A percentile compares a stretch with the other conserved stretches of the same genome.
Evolutionary conservation across 2,797 vertebrate species (phyloP).

Genomic region (Coreius guichenoti): DNA sequence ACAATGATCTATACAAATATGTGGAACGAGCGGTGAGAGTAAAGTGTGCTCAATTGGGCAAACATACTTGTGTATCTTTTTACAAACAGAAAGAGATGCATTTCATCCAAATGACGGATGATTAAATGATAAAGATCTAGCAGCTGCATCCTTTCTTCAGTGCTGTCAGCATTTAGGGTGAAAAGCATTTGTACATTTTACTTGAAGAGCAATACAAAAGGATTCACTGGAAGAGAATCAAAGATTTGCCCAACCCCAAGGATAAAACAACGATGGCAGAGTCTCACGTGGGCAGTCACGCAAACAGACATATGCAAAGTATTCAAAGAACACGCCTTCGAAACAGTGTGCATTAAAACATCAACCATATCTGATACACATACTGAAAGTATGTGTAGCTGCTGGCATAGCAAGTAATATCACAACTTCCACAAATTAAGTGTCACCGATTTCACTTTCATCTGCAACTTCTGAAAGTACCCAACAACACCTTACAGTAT

Average conservation of each 20-base stretch:
- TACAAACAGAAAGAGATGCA: background rate
- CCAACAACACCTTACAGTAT: slow-evolving; percentile 6
- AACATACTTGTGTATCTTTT: background rate
- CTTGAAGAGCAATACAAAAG: background rate
- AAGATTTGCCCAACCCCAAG: background rate
- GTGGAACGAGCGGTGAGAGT: background rate
- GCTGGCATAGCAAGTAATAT: background rate
- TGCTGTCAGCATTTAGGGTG: background rate
- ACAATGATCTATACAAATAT: slow-evolving; percentile 32
- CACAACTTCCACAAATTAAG: background rate
- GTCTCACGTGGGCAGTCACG: background rate
- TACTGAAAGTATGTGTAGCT: slow-evolving; percentile 7
- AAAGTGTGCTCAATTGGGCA: background rate
- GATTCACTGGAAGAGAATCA: background rate
- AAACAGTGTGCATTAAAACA: slow-evolving; percentile 6
- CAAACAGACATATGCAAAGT: slow-evolving; percentile 29
- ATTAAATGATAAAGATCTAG: slow-evolving; percentile 10
- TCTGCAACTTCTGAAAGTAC: slow-evolving; percentile 15
- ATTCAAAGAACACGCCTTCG: slow-evolving; percentile 5
- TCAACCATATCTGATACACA: background rate
- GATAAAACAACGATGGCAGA: slow-evolving; percentile 4
- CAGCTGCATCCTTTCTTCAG: background rate
- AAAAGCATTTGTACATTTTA: background rate
- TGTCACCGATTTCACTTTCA: slow-evolving; percentile 25
- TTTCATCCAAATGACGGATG: background rate